Evolutionary conservation across 2,113 vertebrate genomes (phyloP).

Genomic region (Peucedramus taeniatus): DNA sequence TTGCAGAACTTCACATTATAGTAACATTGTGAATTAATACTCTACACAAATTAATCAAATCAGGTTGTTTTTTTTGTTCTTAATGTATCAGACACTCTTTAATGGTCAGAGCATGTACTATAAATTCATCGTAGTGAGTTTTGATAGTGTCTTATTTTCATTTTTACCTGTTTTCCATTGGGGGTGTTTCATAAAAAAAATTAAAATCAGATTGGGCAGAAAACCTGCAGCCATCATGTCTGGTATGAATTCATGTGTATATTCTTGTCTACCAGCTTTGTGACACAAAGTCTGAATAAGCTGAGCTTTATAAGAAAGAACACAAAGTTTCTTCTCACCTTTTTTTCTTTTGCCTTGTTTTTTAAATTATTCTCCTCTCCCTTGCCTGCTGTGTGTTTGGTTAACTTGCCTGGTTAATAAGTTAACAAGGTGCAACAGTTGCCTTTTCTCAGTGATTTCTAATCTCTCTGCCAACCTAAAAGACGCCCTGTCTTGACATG

Average conservation of each 20-base stretch:
- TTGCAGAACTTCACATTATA: neutral
- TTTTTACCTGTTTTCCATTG: neutral
- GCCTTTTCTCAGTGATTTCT: neutral
- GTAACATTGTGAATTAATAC: neutral
- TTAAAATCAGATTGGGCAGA: neutral
- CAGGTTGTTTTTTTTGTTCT: neutral
- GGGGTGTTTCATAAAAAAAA: neutral
- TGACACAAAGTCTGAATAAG: neutral
- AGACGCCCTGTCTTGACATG: neutral
- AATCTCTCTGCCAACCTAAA: neutral
- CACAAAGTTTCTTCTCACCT: neutral
- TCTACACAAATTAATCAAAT: neutral
- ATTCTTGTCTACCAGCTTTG: neutral
- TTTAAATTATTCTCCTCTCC: neutral
- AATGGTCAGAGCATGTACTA: neutral
- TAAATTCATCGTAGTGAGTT: neutral
- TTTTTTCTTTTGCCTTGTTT: neutral
- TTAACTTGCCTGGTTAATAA: neutral
- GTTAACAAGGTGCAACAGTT: neutral
- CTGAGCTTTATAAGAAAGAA: neutral
- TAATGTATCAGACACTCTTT: neutral
- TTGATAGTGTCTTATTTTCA: neutral
- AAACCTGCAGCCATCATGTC: neutral
- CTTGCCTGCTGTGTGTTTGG: neutral
- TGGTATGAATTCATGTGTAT: neutral